A percentile compares a stretch with the other conserved stretches of the same genome.
Conservation (phyloP, 1,140 invertebrate species). For the Cataglyphis hispanica region DNA sequence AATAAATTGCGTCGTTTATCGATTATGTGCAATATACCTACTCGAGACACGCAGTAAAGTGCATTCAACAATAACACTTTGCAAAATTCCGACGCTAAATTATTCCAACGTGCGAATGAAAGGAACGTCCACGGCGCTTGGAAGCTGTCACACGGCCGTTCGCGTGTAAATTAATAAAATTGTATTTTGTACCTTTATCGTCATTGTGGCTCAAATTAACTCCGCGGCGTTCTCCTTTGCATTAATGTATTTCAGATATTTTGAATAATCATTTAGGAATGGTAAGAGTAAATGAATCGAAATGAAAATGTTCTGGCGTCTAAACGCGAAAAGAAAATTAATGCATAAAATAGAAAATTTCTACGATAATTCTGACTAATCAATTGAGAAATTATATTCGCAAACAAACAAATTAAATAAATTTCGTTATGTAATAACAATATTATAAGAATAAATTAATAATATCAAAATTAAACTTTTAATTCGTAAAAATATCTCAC, state of each 20-base stretch:
- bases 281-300: constrained; percentile 34
- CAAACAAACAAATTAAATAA: not conserved
- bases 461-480: not conserved
- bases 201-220: constrained; percentile 70
- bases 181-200: constrained; percentile 48
- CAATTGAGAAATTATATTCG: not conserved
- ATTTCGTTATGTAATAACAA: not conserved
- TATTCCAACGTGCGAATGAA: constrained; percentile 68
- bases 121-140: constrained; percentile 70
- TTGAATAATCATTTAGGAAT: not conserved
- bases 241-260: not conserved
- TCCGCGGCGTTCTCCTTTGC: constrained; percentile 34
- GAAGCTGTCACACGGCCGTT: constrained; percentile 52
- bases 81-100: constrained; percentile 62
- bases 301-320: not conserved
- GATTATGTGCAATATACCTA: constrained; percentile 1
- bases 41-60: constrained; percentile 28
- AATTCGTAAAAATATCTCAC: not conserved
- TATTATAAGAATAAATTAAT: not conserved
- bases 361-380: not conserved
- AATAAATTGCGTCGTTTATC: constrained; percentile 49
- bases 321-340: not conserved
- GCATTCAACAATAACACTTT: constrained; percentile 61
- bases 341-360: not conserved
- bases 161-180: constrained; percentile 72